Evolutionary conservation across 2,113 vertebrate species (phyloP).

Genomic region (Pelodiscus sinensis): DNA sequence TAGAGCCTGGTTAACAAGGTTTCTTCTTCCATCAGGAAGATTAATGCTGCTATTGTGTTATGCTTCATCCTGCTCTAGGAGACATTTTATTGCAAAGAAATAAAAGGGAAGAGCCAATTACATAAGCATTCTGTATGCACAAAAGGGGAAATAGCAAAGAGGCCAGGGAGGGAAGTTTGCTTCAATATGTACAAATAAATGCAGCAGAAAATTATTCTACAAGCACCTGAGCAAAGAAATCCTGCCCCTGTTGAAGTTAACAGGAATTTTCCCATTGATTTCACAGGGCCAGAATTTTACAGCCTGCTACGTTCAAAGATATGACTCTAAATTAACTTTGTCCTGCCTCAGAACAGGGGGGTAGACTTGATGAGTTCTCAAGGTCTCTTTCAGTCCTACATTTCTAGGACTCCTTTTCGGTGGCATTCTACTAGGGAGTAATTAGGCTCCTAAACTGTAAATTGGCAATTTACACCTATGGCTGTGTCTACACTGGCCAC

Average conservation of each 20-base stretch:
- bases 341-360: not conserved
- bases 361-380: not conserved
- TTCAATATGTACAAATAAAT: not conserved
- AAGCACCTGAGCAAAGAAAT: not conserved
- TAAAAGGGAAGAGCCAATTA: not conserved
- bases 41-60: not conserved
- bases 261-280: fast-evolving
- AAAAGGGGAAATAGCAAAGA: not conserved
- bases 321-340: not conserved
- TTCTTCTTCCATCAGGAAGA: not conserved
- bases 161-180: not conserved
- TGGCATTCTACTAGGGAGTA: not conserved
- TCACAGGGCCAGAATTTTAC: not conserved
- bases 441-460: not conserved
- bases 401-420: not conserved
- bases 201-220: not conserved
- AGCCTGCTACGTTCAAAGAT: not conserved
- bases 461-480: not conserved
- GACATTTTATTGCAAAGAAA: not conserved
- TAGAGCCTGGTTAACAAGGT: not conserved
- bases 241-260: fast-evolving
- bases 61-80: fast-evolving
- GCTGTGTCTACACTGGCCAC: no score
- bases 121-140: not conserved
- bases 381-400: not conserved